Percentiles rank a stretch among this genome's conserved stretches.
Conservation (phyloP, 2,797 vertebrate genomes). For the Orestias chungarensis region DNA sequence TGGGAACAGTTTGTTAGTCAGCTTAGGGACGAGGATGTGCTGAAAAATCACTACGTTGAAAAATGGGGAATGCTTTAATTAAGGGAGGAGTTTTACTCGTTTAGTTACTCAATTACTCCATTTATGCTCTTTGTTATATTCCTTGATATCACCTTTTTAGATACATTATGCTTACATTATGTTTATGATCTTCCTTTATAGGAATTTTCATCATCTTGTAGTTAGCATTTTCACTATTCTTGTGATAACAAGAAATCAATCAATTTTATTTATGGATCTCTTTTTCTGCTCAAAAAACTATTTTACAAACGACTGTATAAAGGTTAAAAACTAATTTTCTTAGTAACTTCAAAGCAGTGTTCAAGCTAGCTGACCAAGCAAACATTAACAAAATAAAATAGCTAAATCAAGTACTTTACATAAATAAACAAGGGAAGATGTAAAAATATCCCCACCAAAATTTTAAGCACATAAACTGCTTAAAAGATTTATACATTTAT, state of each 20-base stretch:
- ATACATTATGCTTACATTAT: neutral
- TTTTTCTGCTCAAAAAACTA: neutral
- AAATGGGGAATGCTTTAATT: no score
- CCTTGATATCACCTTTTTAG: neutral
- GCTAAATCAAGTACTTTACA: neutral
- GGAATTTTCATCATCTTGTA: neutral
- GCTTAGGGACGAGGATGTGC: slow-evolving; percentile 60
- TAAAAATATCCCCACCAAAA: neutral
- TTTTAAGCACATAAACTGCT: neutral
- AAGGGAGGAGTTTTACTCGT: slow-evolving; percentile 25
- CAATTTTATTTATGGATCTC: neutral
- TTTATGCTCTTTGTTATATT: slow-evolving; percentile 3
- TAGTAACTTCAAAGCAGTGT: no score
- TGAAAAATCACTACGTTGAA: slow-evolving; percentile 64
- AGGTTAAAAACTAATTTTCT: neutral
- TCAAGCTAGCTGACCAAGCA: neutral
- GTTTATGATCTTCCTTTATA: neutral
- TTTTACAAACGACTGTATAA: neutral
- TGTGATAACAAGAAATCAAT: neutral
- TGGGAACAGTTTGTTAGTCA: slow-evolving; percentile 70
- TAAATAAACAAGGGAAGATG: neutral
- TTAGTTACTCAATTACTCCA: neutral
- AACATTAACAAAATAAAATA: neutral
- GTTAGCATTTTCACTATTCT: neutral
- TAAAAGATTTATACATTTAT: no score